Evolutionary conservation across 1,140 invertebrate species (phyloP), one percentile per base, ranked within the genome.

Genomic region (Megalopta genalis): DNA sequence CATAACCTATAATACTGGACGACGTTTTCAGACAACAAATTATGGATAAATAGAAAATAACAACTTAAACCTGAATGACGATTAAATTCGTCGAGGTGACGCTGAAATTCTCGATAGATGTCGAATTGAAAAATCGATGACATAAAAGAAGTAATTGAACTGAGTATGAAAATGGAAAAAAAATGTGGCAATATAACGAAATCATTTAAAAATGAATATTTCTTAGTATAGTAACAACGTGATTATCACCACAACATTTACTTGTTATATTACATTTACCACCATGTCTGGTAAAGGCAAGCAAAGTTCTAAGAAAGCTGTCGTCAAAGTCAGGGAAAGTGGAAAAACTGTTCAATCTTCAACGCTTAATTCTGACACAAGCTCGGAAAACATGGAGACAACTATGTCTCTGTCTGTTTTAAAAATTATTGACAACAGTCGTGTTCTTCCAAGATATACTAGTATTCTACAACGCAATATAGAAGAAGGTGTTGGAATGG

Each of bases 401-500:
- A 83, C 77, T 5, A 84, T 78, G 59, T 86, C 88, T 7, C 83
- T 93, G 21, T 88, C 90, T 42, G 85, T 91, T 32, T 81, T 93
- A n/a, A 94, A 94, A 78, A 93, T 92, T n/a, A 78, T 93, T 12
- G 95, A 95, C 81, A 95, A 94, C 77, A 88, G 86, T 4, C 93
- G 93, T 83, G 87, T 93, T 46, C 84, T 95, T 73, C 95, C 94
- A 37, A 93, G 93, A 25, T 94, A 95, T 54, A 90, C 90, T 0
- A 87, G 89, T 74, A 90, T 96, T 65, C 85, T 96, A 39, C 91
- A 93, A 60, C 93, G 95, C 23, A 88, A 93, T 49, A 87, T 93
- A n/a, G 95, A 95, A 54, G 95, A 96, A 74, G 94, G 94, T 52
- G 93, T 97, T 66, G 93, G 93, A 2, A 95, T 97, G 91, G 97